A percentile compares a stretch with the other conserved stretches of the same genome.
These are phyloP conservation scores for Stigmatopora nigra DNA, from an alignment of 2,113 vertebrate species.

Conservation along the genomic window DNA sequence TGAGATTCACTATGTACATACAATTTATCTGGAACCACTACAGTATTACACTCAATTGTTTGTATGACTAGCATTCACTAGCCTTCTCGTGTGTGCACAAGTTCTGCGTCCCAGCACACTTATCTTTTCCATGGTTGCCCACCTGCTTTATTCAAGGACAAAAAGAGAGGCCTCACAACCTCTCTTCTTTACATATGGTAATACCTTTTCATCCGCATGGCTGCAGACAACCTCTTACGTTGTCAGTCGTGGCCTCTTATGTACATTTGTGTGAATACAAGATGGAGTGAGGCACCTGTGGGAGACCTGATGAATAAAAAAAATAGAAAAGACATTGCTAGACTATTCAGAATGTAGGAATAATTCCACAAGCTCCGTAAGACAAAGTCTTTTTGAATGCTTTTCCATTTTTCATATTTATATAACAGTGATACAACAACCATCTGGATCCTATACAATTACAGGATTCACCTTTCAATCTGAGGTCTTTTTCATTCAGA, in stretches of 20 bases:
- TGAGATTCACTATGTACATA: constrained; percentile 22
- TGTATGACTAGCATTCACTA: constrained; percentile 3
- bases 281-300: constrained; percentile 44
- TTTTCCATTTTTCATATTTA: constrained; percentile 4
- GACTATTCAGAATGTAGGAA: constrained; percentile 7
- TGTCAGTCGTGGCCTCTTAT: constrained; percentile 52
- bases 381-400: constrained; percentile 10
- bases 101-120: constrained; percentile 9
- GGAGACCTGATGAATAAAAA: constrained; percentile 22
- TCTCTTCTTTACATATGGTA: constrained; percentile 62
- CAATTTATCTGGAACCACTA: constrained; percentile 39
- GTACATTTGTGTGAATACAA: constrained; percentile 46
- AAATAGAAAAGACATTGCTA: background rate
- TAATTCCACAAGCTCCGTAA: constrained; percentile 32
- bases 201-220: constrained; percentile 45
- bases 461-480: constrained; percentile 1
- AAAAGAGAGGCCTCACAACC: constrained; percentile 51
- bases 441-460: constrained; percentile 9
- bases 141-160: constrained; percentile 48
- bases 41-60: background rate
- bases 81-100: constrained; percentile 10
- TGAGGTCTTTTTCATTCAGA: background rate
- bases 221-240: constrained; percentile 40
- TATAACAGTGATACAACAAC: constrained; percentile 1
- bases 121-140: constrained; percentile 47